Evolutionary conservation across 2,888 invertebrate species (phyloP).

Genomic region (Abrostola triplasia): DNA sequence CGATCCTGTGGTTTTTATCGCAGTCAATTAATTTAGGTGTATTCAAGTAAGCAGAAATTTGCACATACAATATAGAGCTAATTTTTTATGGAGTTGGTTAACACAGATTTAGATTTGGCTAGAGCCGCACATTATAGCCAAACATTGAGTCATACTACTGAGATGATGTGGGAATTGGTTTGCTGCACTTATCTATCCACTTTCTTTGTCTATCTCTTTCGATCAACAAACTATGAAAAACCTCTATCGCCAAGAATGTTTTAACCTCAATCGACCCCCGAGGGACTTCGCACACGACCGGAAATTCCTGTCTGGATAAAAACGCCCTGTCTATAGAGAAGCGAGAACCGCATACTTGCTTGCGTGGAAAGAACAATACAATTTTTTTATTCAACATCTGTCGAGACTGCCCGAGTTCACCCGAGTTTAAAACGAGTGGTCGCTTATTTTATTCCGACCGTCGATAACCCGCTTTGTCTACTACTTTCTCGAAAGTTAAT

Average conservation of each 20-base stretch:
- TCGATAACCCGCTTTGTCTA: conserved; percentile 9
- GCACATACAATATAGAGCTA: conserved; percentile 2
- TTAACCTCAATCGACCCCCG: conserved; percentile 56
- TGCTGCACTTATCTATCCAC: no score
- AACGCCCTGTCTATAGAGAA: conserved; percentile 36
- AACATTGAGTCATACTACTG: no score
- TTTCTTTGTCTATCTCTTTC: neutral
- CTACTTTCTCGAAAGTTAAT: conserved; percentile 32
- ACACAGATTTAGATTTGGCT: no score
- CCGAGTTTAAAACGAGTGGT: conserved; percentile 21
- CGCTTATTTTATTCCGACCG: neutral
- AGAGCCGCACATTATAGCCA: no score
- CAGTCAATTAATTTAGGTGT: no score
- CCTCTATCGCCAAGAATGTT: conserved; percentile 17
- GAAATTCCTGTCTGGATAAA: conserved; percentile 69
- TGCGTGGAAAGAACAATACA: conserved; percentile 21
- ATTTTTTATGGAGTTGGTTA: neutral
- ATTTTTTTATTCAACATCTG: conserved; percentile 17
- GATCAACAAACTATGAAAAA: conserved; percentile 5
- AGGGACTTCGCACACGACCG: conserved; percentile 53
- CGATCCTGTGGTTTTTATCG: no score
- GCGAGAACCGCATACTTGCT: conserved; percentile 26
- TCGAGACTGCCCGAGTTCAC: conserved; percentile 18
- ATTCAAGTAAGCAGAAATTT: neutral
- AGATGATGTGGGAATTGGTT: no score